A percentile compares a stretch with the other conserved stretches of the same genome.
phyloP scores from a whole-genome alignment of 2,888 invertebrate genomes.

The Epinotia ramella region DNA sequence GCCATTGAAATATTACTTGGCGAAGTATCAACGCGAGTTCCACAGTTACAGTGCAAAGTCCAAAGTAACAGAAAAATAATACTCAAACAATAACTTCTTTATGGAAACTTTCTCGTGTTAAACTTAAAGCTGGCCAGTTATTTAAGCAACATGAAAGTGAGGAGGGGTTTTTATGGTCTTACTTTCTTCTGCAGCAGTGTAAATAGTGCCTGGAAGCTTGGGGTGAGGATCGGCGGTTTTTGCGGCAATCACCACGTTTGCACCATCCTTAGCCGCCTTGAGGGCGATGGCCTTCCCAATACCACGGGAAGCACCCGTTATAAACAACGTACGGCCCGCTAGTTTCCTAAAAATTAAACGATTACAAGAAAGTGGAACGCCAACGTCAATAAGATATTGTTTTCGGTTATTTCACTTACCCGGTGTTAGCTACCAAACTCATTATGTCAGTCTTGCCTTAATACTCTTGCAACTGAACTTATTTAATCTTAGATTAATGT shows the following conservation, averaged over 20 bases:
- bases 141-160: conserved; percentile 1
- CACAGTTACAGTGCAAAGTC: conserved; percentile 64
- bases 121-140: neutral
- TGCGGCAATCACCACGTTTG: conserved; percentile 95
- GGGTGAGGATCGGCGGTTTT: conserved; percentile 96
- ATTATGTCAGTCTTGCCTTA: conserved; percentile 57
- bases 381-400: conserved; percentile 38
- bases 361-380: conserved; percentile 38
- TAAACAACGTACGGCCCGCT: conserved; percentile 96
- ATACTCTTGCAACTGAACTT: conserved; percentile 36
- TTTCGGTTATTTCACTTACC: conserved; percentile 62
- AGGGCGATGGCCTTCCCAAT: conserved; percentile 98
- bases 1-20: conserved; percentile 37
- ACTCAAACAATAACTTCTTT: conserved; percentile 15
- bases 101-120: neutral
- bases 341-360: conserved; percentile 74
- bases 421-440: conserved; percentile 82
- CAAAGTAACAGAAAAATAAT: conserved; percentile 53
- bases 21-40: conserved; percentile 47
- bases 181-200: conserved; percentile 96
- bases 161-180: conserved; percentile 53
- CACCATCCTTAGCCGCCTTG: conserved; percentile 96
- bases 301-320: conserved; percentile 98
- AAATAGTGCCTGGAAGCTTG: conserved; percentile 96
- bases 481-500: conserved; percentile 27